Evolutionary conservation across 2,797 vertebrate species (phyloP), one percentile per base, ranked within the genome.

Genomic region (Parotocinclus haroldoi): DNA sequence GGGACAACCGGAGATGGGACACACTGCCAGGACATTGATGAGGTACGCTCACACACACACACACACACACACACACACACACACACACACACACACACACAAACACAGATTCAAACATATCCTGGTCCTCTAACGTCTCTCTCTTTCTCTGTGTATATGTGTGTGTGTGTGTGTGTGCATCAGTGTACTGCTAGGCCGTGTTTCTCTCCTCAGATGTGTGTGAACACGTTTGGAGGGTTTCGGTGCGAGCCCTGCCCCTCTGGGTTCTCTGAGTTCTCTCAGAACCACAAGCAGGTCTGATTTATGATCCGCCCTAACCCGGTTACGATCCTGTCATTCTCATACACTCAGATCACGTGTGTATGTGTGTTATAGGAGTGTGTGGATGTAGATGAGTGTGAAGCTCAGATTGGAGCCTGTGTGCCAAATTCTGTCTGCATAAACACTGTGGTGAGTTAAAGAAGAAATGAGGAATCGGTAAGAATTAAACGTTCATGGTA

Each of bases 1-100:
- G 95, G 95, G 18, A 92, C 91, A 54, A 83, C 81, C 1, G 96
- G 96, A 58, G 98, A 98, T 0, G 96, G 96, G 52, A 93, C 94
- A 0, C 89, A 95, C 87, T 98, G 96, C 1, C 65, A 78, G 0
- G 95, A 98, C 81, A 82, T 94, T 0, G 78, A 98, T 0, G 96
- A 98, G 94, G 96, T 98, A n/a, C 16, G 49, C 0, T 18, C 48
- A 50, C 37, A 51, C 58, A 60, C 58, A 60, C 27, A 38, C 58
- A 60, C 58, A 45, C 58, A 59, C 40, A 11, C 8, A 42, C 8
- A 42, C 10, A 42, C 8, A 42, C 40, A 42, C 40, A 42, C 40
- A 9, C 40, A 42, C 8, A 42, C 8, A 3, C 40, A 40, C 11
- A 42, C n/a, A n/a, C n/a, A n/a, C n/a, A n/a, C n/a, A n/a, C n/a